Conservation (phyloP, 2,888 invertebrate genomes). For the Actias luna region DNA sequence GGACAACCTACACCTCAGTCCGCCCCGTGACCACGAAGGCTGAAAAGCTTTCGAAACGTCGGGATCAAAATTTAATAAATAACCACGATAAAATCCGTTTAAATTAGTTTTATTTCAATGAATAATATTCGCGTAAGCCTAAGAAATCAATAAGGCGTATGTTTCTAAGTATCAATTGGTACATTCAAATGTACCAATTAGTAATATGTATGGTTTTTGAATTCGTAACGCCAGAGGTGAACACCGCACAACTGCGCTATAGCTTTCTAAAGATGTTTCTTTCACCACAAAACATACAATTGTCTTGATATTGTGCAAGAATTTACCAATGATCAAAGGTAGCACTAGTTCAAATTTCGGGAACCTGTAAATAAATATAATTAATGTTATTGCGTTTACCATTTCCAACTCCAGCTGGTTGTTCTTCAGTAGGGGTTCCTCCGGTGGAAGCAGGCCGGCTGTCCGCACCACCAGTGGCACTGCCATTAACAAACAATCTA, state of each 20-base stretch:
- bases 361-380: too few relatives aligned
- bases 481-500: constrained; percentile 59
- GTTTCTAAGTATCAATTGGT: not conserved
- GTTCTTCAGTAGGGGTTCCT: constrained; percentile 90
- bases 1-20: too few relatives aligned
- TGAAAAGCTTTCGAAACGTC: too few relatives aligned
- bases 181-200: too few relatives aligned
- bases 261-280: not conserved
- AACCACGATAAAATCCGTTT: too few relatives aligned
- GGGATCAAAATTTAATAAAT: too few relatives aligned
- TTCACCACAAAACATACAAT: not conserved
- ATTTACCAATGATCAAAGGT: not conserved
- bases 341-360: not conserved
- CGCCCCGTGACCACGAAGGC: too few relatives aligned
- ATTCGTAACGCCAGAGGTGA: too few relatives aligned
- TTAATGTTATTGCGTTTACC: constrained; percentile 38
- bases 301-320: not conserved
- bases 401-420: constrained; percentile 88
- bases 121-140: too few relatives aligned
- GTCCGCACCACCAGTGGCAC: constrained; percentile 95
- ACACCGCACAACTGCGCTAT: not conserved
- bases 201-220: too few relatives aligned
- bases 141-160: too few relatives aligned
- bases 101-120: too few relatives aligned
- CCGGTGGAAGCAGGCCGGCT: constrained; percentile 90